These are phyloP conservation scores for Vannuccia rotundouncinata DNA, from an alignment of 2,888 invertebrate genomes.

Conservation along the genomic window DNA sequence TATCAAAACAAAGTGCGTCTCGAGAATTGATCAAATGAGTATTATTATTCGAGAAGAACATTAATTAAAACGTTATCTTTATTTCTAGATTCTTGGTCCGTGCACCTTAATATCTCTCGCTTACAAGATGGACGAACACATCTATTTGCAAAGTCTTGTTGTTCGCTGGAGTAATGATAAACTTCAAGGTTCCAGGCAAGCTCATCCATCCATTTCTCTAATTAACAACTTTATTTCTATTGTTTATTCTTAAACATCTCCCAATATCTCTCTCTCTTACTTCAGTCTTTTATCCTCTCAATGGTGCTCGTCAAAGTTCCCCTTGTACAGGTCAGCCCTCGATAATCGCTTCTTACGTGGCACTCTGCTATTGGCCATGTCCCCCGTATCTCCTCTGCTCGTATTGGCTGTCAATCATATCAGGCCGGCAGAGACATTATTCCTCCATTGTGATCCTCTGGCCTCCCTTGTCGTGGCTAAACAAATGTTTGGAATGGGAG, in stretches of 20 bases:
- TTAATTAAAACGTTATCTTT: neutral
- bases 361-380: neutral
- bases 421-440: neutral
- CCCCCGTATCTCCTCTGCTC: neutral
- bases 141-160: neutral
- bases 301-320: neutral
- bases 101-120: neutral
- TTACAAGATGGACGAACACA: neutral
- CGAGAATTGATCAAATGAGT: neutral
- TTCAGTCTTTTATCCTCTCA: neutral
- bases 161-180: neutral
- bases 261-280: neutral
- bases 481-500: neutral
- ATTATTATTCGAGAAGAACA: neutral
- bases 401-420: neutral
- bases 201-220: too few relatives aligned
- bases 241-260: neutral
- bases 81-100: slow-evolving; percentile 16
- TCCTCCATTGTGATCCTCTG: neutral
- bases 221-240: too few relatives aligned
- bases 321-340: neutral
- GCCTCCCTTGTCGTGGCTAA: neutral
- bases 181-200: neutral
- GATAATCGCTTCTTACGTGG: neutral
- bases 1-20: neutral